Evolutionary conservation across 2,113 vertebrate species (phyloP), one percentile per base, ranked within the genome.

Genomic region (Ictalurus punctatus): DNA sequence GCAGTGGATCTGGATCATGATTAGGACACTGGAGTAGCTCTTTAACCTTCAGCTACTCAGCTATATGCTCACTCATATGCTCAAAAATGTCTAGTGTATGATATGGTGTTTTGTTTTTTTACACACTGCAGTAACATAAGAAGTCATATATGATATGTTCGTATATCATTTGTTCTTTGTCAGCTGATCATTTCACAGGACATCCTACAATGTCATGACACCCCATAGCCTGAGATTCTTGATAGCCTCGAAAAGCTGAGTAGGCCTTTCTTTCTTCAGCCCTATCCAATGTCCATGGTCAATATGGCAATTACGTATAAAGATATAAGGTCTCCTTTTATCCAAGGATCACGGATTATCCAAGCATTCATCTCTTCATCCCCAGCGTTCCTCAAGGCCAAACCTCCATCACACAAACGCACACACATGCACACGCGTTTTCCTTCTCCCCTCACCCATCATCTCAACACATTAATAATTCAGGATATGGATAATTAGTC

Each of bases 401-500:
- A 58, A 56, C 9, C 48, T 37, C 81, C 14, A 80, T 88, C 65
- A 86, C 56, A 82, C 82, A 2, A 76, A 16, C 17, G 3, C 78
- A 56, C 52, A 85, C 16, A 80, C 71, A 67, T 58, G 76, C 84
- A n/a, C 67, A 74, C 56, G 63, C 74, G 80, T 40, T 37, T n/a
- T 54, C 58, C 52, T 65, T 83, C 61, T 84, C 88, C 40, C 85
- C 34, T 6, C 91, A 76, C 91, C 84, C 87, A 86, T 92, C 93
- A 97, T 97, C 96, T 96, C 93, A 94, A 94, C 91, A 95, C 90
- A 93, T 99, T 95, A 98, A 99, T 98, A 97, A 98, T 99, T 98
- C 95, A 99, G 96, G 92, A 27, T 90, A 95, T 94, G 95, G 95
- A 97, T 97, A 96, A 95, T 95, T 95, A 96, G 97, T 98, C 97